A percentile compares a stretch with the other conserved stretches of the same genome.
These are phyloP conservation scores for Cryptus armator DNA, from an alignment of 2,888 invertebrate species.

Conservation along the genomic window DNA sequence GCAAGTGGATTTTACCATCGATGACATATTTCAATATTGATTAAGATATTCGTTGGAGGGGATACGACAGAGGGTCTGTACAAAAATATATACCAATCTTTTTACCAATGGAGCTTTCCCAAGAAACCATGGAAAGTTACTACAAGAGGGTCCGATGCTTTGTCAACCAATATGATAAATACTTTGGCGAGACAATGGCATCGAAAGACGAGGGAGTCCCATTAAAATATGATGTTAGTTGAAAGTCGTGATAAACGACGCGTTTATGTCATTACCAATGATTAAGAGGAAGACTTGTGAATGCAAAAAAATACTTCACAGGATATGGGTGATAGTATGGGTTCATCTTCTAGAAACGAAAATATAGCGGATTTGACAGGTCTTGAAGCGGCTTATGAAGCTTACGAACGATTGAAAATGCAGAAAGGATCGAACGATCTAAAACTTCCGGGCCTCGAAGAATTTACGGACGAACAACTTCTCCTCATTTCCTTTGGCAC, in stretches of 20 bases:
- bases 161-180: conserved; percentile 61
- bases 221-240: background rate
- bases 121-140: conserved; percentile 44
- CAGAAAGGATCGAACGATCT: conserved; percentile 72
- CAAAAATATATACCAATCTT: too few relatives aligned
- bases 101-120: conserved; percentile 30
- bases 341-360: conserved; percentile 84
- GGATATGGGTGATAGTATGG: background rate
- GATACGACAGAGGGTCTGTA: conserved; percentile 30
- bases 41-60: conserved; percentile 13
- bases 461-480: conserved; percentile 89
- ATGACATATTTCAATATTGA: background rate
- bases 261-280: background rate
- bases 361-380: conserved; percentile 96
- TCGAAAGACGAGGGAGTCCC: background rate
- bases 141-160: conserved; percentile 67
- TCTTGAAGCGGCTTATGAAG: conserved; percentile 90
- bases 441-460: conserved; percentile 88
- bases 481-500: conserved; percentile 88
- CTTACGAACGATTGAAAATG: conserved; percentile 84
- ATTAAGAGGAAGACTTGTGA: background rate
- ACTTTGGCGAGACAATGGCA: conserved; percentile 18
- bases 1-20: too few relatives aligned
- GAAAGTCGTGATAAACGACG: background rate
- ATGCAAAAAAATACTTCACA: background rate